Percentiles rank a stretch among this genome's conserved stretches.
Evolutionary conservation across 2,888 invertebrate species (phyloP).

Genomic region (Oligia strigilis): DNA sequence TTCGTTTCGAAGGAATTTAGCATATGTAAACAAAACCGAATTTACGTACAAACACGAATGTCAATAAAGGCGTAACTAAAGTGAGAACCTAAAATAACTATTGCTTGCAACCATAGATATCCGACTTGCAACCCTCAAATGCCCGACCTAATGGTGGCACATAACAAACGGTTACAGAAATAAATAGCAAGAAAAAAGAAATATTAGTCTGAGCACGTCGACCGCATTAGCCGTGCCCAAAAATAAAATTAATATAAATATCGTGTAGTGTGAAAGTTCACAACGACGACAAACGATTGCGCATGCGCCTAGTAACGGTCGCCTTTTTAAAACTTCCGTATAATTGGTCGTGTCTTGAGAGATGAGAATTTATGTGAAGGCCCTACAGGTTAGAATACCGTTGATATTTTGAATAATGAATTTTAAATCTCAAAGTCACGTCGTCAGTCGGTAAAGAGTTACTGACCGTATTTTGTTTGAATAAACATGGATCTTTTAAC

Average conservation of each 20-base stretch:
- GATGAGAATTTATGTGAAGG: conserved; percentile 75
- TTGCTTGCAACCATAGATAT: conserved; percentile 10
- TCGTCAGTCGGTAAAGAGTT: conserved; percentile 33
- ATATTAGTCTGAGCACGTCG: conserved; percentile 82
- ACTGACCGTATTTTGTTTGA: conserved; percentile 55
- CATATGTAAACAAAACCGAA: conserved; percentile 30
- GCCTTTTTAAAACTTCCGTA: conserved; percentile 78
- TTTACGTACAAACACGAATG: conserved; percentile 24
- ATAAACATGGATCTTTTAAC: conserved; percentile 60
- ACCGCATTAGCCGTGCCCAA: conserved; percentile 81
- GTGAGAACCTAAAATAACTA: conserved; percentile 72
- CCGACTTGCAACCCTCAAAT: conserved; percentile 76
- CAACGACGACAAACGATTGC: conserved; percentile 81
- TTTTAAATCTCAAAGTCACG: conserved; percentile 67
- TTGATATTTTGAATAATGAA: conserved; percentile 74
- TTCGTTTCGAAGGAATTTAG: conserved; percentile 22
- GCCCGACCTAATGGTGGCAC: conserved; percentile 82
- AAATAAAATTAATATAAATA: conserved; percentile 87
- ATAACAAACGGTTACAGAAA: conserved; percentile 85
- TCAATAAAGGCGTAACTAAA: conserved; percentile 51
- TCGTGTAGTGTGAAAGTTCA: conserved; percentile 86
- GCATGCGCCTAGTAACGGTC: conserved; percentile 75
- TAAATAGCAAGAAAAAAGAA: conserved; percentile 83
- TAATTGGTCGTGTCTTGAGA: conserved; percentile 77
- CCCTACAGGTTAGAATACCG: conserved; percentile 72